These are phyloP conservation scores for Prionace glauca DNA, from an alignment of 2,797 vertebrate genomes.

Conservation along the genomic window DNA sequence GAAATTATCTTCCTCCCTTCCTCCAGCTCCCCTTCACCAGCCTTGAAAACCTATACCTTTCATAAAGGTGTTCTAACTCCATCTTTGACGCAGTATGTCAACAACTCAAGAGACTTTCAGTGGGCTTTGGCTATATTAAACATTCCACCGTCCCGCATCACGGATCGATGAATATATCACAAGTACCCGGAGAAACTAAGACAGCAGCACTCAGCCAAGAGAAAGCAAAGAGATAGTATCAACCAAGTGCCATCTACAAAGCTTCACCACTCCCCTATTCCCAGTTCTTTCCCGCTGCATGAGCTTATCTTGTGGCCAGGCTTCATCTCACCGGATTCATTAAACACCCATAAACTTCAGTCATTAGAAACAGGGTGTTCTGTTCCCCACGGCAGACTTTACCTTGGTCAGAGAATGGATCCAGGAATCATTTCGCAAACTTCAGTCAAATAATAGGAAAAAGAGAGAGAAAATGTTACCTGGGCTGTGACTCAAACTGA, in stretches of 20 bases:
- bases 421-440: neutral
- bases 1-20: neutral
- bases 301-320: neutral
- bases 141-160: neutral
- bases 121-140: neutral
- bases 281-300: neutral
- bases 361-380: too few species aligned
- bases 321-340: neutral
- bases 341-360: neutral
- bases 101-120: neutral
- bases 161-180: neutral
- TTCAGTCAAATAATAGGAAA: neutral
- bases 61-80: neutral
- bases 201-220: too few species aligned
- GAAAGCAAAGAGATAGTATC: neutral
- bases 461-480: conserved; percentile 19
- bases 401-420: neutral
- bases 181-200: neutral
- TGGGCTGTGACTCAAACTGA: conserved; percentile 27
- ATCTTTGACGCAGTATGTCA: neutral
- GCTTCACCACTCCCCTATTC: neutral
- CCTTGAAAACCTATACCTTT: neutral
- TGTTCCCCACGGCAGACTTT: neutral
- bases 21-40: neutral
- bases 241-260: neutral